Conservation (phyloP, 2,113 vertebrate genomes). For the Colius striatus region DNA sequence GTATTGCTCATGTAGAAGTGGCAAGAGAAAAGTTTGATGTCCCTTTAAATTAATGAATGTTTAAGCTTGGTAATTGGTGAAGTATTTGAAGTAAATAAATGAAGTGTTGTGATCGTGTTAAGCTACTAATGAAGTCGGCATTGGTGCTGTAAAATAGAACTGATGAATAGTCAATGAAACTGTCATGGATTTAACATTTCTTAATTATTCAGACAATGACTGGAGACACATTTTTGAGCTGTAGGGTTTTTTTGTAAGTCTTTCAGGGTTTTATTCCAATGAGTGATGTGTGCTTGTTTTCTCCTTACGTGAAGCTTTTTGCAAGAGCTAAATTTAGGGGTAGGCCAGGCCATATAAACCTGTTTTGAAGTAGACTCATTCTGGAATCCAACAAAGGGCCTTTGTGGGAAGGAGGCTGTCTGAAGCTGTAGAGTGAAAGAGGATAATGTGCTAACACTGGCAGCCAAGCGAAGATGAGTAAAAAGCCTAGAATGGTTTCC, state of each 20-base stretch:
- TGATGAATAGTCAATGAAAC: neutral
- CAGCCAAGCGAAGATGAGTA: neutral
- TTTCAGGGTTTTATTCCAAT: neutral
- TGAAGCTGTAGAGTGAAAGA: neutral
- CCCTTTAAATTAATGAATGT: neutral
- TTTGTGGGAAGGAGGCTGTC: neutral
- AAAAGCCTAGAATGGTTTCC: neutral
- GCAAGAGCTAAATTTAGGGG: neutral
- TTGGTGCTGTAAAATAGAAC: neutral
- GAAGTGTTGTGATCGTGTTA: neutral
- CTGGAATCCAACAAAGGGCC: conserved; percentile 4
- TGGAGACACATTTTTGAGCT: neutral
- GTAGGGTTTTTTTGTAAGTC: neutral
- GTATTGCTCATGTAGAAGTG: neutral
- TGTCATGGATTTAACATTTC: neutral
- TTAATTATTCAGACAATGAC: neutral
- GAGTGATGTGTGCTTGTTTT: neutral
- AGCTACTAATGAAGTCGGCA: neutral
- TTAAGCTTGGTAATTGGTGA: neutral
- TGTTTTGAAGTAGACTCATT: neutral
- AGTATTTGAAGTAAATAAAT: neutral
- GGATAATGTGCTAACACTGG: neutral
- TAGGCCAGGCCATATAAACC: neutral
- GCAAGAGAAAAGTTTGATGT: neutral
- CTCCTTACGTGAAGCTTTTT: neutral